phyloP scores from a whole-genome alignment of 2,113 vertebrate genomes.

The Entelurus aequoreus region DNA sequence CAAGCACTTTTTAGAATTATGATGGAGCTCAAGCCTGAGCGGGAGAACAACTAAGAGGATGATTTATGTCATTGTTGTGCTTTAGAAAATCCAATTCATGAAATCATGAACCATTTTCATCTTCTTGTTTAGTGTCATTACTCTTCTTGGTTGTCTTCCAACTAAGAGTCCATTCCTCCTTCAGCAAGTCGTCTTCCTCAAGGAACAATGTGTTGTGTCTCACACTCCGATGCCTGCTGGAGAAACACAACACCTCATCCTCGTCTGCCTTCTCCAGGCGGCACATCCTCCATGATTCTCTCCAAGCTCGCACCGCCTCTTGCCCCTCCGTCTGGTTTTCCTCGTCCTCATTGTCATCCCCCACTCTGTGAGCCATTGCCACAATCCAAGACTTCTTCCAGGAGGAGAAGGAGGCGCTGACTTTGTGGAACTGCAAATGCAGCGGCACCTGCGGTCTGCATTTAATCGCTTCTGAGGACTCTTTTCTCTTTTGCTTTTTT shows the following conservation, averaged over 20 bases:
- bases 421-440: constrained; percentile 57
- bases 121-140: neutral
- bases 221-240: constrained; percentile 23
- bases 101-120: too few relatives aligned
- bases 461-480: neutral
- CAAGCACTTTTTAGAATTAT: too few relatives aligned
- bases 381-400: constrained; percentile 53
- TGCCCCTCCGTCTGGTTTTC: neutral
- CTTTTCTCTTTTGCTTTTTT: neutral
- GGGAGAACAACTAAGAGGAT: too few relatives aligned
- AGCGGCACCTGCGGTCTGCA: neutral
- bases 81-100: too few relatives aligned
- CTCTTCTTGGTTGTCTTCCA: constrained; percentile 33
- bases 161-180: constrained; percentile 42
- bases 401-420: constrained; percentile 30
- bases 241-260: constrained; percentile 44
- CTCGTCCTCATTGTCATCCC: constrained; percentile 6
- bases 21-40: too few relatives aligned
- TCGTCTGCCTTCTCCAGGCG: constrained; percentile 12
- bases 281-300: constrained; percentile 57
- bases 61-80: too few relatives aligned
- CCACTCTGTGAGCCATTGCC: constrained; percentile 26
- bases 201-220: constrained; percentile 1
- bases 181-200: neutral
- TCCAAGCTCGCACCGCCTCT: constrained; percentile 38